Evolutionary conservation across 2,888 invertebrate species (phyloP), one percentile per base, ranked within the genome.

Genomic region (Callyntrura guangdongensis): DNA sequence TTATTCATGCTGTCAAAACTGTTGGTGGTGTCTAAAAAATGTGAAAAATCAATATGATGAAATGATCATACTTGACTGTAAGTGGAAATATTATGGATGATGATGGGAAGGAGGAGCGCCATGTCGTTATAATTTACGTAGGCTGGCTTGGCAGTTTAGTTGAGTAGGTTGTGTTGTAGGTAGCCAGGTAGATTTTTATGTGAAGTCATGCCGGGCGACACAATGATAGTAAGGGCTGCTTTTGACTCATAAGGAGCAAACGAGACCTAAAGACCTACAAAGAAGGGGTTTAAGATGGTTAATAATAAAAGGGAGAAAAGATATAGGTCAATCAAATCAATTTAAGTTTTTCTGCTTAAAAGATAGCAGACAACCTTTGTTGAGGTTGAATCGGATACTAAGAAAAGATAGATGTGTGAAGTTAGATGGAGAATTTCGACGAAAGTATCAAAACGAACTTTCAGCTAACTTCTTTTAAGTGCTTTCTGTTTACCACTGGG

Each of bases 311-410:
- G 14, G 25, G 14, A 27, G 14, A 27, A 59, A 17, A 17, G 64
- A 83, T 67, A 72, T 72, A 72, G 84, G 84, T 72, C 69, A 85
- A 85, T 85, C 69, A 85, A 72, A 56, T 72, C 56, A 85, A 67
- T 67, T 64, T 72, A 56, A 25, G 69, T 1, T 22, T 45, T 64
- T 64, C 22, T 25, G 8, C 61, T 82, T 61, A 8, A 61, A 27
- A 6, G 36, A 36, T 36, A 6, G 36, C 2, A 36, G 36, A 36
- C 36, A 2, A 36, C 36, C 36, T 36, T 36, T 36, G 36, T 36
- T 4, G 36, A 4, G 36, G 36, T 36, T 36, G 36, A 6, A 53
- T 64, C 69, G 14, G n/a, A 61, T 61, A 17, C n/a, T 20, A 17
- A 1, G 61, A 61, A 61, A n/a, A 53, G 53, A 9, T 2, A 53